Base-by-base conservation (phyloP, 2,888 invertebrate genomes). In the Oasisia sp. region DNA sequence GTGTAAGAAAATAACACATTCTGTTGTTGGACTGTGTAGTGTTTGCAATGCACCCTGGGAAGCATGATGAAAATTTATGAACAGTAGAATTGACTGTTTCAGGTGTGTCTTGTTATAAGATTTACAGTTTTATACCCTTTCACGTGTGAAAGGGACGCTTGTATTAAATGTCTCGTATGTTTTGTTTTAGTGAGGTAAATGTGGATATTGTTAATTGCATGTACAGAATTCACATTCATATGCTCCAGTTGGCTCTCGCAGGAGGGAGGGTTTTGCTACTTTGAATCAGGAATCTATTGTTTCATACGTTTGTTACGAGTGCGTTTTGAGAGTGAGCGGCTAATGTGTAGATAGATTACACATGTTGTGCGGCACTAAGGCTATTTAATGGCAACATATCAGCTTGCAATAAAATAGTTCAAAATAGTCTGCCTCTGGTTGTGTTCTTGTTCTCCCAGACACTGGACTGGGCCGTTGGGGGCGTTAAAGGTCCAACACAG, bases 351-450 rank as follows among this genome's bases (percentile, higher is more conserved):
- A n/a, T 74, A 19, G 7, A 27, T 74, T 74, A 27, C 7, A 27
- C 27, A 27, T 27, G n/a, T 74, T 74, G 19, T 74, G 74, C 27
- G 27, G 14, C 27, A 74, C 14, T 74, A 19, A 74, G 74, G 74
- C 74, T 74, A 74, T 27, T 74, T 74, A n/a, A 74, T 74, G 74
- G 74, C 74, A 74, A 74, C 74, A 74, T 74, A 74, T 74, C 74
- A 74, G 74, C 74, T 74, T 74, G 74, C 74, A 74, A 74, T 74
- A 74, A 74, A 74, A 74, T 74, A 74, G 74, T 74, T 27, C 14
- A 19, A 74, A 74, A 74, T 27, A 74, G 5, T 74, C 0, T 27
- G 27, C 27, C 14, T 74, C 27, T 74, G 74, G 74, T 74, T 5
- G 7, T 74, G 50, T 5, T 74, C 4, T 56, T 19, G 2, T 56